A percentile compares a stretch with the other conserved stretches of the same genome.
These are phyloP conservation scores for Drosophila neotestacea DNA, from an alignment of 2,888 invertebrate genomes.

Conservation along the genomic window DNA sequence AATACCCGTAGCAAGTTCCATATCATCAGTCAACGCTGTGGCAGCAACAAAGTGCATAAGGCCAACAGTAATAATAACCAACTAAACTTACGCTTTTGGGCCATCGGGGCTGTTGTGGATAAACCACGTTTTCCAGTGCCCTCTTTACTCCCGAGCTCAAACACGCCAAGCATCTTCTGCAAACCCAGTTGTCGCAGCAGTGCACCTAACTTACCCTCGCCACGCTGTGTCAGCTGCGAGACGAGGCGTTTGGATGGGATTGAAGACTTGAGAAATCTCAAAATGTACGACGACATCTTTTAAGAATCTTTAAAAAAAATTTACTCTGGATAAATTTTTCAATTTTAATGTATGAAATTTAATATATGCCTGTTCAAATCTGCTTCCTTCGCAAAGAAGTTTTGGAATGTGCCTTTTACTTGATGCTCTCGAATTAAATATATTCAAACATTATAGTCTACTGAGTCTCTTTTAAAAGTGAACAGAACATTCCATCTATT, in stretches of 20 bases:
- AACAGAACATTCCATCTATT: not conserved
- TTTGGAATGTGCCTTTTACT: constrained; percentile 17
- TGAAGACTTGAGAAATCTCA: constrained; percentile 48
- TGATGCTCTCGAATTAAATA: not conserved
- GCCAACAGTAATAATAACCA: not conserved
- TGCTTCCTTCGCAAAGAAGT: constrained; percentile 13
- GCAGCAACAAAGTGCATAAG: not conserved
- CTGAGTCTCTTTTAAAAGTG: not conserved
- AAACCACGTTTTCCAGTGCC: constrained; percentile 42
- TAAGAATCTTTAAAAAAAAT: not conserved
- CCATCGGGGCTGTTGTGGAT: constrained; percentile 44
- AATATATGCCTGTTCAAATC: constrained; percentile 14
- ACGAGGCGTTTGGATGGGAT: constrained; percentile 60
- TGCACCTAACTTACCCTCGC: constrained; percentile 48
- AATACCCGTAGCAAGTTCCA: constrained; percentile 96
- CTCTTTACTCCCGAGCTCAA: constrained; percentile 19
- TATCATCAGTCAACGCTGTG: constrained; percentile 92
- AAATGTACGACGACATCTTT: constrained; percentile 61
- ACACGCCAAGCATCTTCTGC: constrained; percentile 21
- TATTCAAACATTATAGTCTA: not conserved
- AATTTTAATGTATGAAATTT: constrained; percentile 1
- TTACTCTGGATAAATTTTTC: not conserved
- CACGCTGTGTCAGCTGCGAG: constrained; percentile 61
- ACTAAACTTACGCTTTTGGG: constrained; percentile 51
- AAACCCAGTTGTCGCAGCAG: constrained; percentile 52